Evolutionary conservation across 2,888 invertebrate genomes (phyloP).

Genomic region (Tribolium freemani): DNA sequence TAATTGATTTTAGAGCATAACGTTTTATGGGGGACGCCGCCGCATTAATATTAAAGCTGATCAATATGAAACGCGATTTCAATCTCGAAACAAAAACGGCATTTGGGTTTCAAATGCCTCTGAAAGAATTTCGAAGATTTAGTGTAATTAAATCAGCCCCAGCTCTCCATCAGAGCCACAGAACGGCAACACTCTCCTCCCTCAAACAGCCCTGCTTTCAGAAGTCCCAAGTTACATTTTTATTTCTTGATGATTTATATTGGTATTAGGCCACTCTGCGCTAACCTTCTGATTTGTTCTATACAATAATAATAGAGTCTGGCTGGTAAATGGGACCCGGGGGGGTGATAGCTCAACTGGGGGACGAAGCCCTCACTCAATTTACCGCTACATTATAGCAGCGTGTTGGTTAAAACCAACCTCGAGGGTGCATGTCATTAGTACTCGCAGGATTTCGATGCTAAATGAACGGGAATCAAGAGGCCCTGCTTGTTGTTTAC

Average conservation of each 20-base stretch:
- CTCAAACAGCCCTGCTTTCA: slow-evolving; percentile 47
- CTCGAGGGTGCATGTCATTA: slow-evolving; percentile 57
- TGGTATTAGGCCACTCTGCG: slow-evolving; percentile 68
- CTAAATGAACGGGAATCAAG: slow-evolving; percentile 39
- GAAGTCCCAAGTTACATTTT: slow-evolving; percentile 63
- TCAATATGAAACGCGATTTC: background rate
- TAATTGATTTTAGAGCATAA: slow-evolving; percentile 36
- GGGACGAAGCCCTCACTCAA: slow-evolving; percentile 62
- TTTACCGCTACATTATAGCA: slow-evolving; percentile 69
- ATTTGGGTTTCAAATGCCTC: too few relatives aligned
- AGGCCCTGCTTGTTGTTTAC: slow-evolving; percentile 28
- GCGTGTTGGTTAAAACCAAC: slow-evolving; percentile 65
- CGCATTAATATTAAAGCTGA: slow-evolving; percentile 5
- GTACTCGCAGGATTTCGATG: slow-evolving; percentile 46
- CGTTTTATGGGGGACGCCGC: background rate
- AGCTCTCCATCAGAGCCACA: slow-evolving; percentile 14
- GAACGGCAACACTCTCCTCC: slow-evolving; percentile 1
- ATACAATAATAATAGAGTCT: slow-evolving; percentile 70
- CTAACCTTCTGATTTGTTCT: slow-evolving; percentile 70
- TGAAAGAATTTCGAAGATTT: background rate
- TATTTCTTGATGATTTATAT: slow-evolving; percentile 68
- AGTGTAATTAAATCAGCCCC: background rate
- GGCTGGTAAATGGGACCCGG: slow-evolving; percentile 68
- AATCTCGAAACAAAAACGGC: too few relatives aligned
- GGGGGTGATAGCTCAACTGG: slow-evolving; percentile 68